These are phyloP conservation scores for Onychorhynchus coronatus DNA, from an alignment of 2,113 vertebrate species.

Conservation along the genomic window DNA sequence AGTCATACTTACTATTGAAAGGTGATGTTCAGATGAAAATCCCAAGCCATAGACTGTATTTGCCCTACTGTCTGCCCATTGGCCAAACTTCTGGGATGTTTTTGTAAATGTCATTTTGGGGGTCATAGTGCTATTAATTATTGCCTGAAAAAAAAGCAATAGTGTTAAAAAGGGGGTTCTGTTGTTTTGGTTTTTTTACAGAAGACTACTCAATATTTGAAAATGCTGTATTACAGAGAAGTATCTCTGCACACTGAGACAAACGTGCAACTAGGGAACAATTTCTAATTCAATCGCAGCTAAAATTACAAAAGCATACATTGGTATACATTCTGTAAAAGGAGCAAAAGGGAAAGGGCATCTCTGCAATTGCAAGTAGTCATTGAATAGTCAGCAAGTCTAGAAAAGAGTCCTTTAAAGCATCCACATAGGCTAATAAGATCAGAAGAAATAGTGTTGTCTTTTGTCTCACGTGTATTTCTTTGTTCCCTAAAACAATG, in stretches of 20 bases:
- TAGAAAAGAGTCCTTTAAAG: neutral
- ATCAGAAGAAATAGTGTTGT: neutral
- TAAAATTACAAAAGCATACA: neutral
- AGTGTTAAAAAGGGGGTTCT: neutral
- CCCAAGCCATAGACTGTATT: neutral
- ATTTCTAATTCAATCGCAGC: neutral
- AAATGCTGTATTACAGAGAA: neutral
- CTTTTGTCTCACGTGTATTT: neutral
- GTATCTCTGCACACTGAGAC: neutral
- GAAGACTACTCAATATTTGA: neutral
- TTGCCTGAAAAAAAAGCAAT: conserved; percentile 83
- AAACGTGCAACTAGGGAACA: neutral
- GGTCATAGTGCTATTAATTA: conserved; percentile 90
- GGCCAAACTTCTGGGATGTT: too few species aligned
- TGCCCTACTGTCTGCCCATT: too few species aligned
- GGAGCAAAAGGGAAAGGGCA: neutral
- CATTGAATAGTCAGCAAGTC: neutral
- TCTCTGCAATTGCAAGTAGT: neutral
- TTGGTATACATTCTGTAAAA: neutral
- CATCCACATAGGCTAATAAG: neutral
- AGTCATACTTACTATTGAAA: conserved; percentile 84
- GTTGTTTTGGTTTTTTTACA: neutral
- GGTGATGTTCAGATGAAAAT: conserved; percentile 95
- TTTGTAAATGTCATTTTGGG: conserved; percentile 81
- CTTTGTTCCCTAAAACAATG: neutral